Conservation (phyloP, 2,113 vertebrate species). For the Lontra canadensis region DNA sequence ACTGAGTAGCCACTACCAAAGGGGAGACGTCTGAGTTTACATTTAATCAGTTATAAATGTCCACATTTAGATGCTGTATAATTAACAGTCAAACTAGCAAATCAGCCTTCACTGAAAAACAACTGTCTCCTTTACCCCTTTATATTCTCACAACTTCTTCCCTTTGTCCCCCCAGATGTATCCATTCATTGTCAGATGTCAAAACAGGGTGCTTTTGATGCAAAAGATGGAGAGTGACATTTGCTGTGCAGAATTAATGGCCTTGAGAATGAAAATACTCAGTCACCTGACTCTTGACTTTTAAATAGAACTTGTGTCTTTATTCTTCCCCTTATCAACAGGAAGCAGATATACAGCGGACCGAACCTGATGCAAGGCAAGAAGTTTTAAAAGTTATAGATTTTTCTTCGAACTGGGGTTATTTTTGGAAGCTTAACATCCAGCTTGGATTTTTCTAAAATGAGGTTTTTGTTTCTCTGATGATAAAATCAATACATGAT, state of each 20-base stretch:
- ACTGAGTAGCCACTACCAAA: not conserved
- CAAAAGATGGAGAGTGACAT: not conserved
- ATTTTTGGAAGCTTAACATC: not conserved
- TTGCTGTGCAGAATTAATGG: not conserved
- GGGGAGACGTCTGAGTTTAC: not conserved
- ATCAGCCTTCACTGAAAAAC: not conserved
- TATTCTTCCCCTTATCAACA: slow-evolving; percentile 25
- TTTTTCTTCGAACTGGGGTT: not conserved
- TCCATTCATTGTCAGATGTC: not conserved
- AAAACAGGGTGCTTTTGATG: not conserved
- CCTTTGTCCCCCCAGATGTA: not conserved
- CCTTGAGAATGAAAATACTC: slow-evolving; percentile 45
- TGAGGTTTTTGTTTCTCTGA: slow-evolving; percentile 15
- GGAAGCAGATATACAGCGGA: slow-evolving; percentile 41
- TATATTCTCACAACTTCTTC: not conserved
- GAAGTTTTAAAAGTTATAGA: not conserved
- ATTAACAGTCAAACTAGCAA: not conserved
- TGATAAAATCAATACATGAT: not conserved
- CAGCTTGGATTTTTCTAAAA: slow-evolving; percentile 25
- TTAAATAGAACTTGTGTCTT: not conserved
- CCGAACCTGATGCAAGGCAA: not conserved
- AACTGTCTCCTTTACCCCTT: rapidly evolving
- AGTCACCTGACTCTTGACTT: not conserved
- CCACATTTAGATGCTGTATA: not conserved
- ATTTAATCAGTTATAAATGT: not conserved